These are phyloP conservation scores for Agrochola macilenta DNA, from an alignment of 2,888 invertebrate genomes.

Conservation along the genomic window DNA sequence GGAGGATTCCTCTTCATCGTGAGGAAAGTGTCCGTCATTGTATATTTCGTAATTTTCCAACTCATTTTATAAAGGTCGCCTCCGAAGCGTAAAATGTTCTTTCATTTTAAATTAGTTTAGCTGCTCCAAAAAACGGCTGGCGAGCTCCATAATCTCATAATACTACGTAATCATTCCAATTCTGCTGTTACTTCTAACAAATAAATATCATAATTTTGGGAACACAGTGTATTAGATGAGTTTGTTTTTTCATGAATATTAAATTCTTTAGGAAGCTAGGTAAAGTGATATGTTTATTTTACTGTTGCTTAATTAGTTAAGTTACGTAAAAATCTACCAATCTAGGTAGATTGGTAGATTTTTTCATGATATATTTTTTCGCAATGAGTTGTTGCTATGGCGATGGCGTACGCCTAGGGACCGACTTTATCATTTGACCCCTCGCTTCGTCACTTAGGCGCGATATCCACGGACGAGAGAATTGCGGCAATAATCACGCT, in stretches of 20 bases:
- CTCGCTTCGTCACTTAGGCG: too few species aligned
- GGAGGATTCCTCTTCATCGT: slow-evolving; percentile 48
- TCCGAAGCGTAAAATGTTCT: slow-evolving; percentile 72
- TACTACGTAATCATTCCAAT: slow-evolving; percentile 65
- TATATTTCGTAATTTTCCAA: slow-evolving; percentile 74
- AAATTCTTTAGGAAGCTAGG: slow-evolving; percentile 21
- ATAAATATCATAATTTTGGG: slow-evolving; percentile 61
- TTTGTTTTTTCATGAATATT: slow-evolving; percentile 47
- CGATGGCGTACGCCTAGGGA: not conserved
- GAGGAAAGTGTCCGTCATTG: slow-evolving; percentile 65
- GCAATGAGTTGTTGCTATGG: slow-evolving; percentile 3
- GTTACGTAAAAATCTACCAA: too few species aligned
- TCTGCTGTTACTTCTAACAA: slow-evolving; percentile 63
- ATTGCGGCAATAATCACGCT: too few species aligned
- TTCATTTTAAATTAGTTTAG: slow-evolving; percentile 74
- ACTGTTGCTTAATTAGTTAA: slow-evolving; percentile 1
- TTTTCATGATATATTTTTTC: too few species aligned
- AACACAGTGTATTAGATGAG: slow-evolving; percentile 33
- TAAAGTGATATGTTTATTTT: slow-evolving; percentile 16
- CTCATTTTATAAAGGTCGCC: slow-evolving; percentile 73
- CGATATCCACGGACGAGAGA: too few species aligned
- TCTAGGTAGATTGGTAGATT: too few species aligned
- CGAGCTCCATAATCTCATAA: slow-evolving; percentile 66
- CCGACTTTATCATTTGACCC: not conserved
- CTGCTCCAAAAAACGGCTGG: slow-evolving; percentile 65